Conservation (phyloP, 1,140 invertebrate genomes). For the Brachystomella parvula region DNA sequence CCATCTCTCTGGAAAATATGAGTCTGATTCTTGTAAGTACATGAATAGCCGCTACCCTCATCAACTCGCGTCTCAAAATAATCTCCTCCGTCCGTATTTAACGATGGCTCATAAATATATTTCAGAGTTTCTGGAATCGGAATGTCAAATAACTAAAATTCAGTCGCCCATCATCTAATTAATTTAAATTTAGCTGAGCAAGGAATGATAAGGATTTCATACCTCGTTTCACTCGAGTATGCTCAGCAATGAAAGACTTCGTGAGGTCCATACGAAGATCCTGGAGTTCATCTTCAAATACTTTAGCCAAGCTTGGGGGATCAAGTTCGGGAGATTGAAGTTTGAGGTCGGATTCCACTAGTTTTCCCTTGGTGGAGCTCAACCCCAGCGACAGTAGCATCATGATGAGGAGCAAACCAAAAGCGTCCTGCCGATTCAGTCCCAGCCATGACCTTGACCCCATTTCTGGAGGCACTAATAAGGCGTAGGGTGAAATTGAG, state of each 20-base stretch:
- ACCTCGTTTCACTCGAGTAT: slow-evolving; percentile 23
- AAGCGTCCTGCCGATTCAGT: too few species aligned
- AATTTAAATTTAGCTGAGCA: neutral
- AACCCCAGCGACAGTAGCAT: too few species aligned
- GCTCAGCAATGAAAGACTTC: slow-evolving; percentile 17
- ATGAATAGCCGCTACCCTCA: neutral
- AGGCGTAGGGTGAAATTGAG: too few species aligned
- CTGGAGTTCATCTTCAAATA: slow-evolving; percentile 25
- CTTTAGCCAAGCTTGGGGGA: neutral
- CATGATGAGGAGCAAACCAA: too few species aligned
- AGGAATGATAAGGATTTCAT: neutral
- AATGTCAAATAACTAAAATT: neutral
- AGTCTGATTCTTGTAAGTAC: neutral
- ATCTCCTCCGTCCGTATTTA: neutral
- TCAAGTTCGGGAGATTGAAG: too few species aligned
- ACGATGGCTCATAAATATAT: neutral
- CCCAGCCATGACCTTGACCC: too few species aligned
- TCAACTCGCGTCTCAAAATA: neutral
- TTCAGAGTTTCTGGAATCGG: neutral
- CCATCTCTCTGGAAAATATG: slow-evolving; percentile 1
- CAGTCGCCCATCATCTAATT: neutral
- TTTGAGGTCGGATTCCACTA: too few species aligned
- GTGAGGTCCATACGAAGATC: slow-evolving; percentile 22
- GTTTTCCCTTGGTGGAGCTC: too few species aligned
- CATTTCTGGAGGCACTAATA: too few species aligned